Evolutionary conservation across 2,797 vertebrate species (phyloP).

Genomic region (Rousettus madagascariensis): DNA sequence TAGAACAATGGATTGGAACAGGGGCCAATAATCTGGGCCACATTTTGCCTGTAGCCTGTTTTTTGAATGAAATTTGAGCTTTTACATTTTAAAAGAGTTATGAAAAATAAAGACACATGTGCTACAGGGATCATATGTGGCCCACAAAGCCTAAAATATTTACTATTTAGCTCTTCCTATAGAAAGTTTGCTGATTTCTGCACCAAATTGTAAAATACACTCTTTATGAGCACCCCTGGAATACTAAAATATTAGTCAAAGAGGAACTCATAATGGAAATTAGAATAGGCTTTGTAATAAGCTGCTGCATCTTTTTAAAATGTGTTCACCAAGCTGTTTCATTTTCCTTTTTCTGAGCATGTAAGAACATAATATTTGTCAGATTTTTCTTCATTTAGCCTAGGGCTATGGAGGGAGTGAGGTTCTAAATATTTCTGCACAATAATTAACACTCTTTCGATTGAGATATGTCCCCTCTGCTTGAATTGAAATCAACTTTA

Average conservation of each 20-base stretch:
- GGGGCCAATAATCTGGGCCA: not conserved
- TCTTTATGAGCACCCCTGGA: not conserved
- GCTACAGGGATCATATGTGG: not conserved
- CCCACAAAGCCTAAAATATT: not conserved
- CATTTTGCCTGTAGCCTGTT: not conserved
- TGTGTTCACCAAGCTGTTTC: not conserved
- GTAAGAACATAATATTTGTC: not conserved
- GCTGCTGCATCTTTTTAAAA: not conserved
- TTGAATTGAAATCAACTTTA: not conserved
- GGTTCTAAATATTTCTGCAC: not conserved
- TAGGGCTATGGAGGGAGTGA: too few relatives aligned
- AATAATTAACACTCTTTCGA: not conserved
- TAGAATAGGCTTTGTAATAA: not conserved
- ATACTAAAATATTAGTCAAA: not conserved
- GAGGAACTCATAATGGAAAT: not conserved
- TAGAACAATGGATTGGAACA: not conserved
- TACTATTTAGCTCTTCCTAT: not conserved
- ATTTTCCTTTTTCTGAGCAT: not conserved
- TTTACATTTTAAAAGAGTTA: not conserved
- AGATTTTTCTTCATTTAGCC: not conserved
- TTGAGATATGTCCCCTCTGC: not conserved
- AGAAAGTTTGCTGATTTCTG: not conserved
- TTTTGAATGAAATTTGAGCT: not conserved
- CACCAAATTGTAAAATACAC: not conserved
- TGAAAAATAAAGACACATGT: not conserved